Evolutionary conservation across 2,113 vertebrate genomes (phyloP).

Genomic region (Calonectris borealis): DNA sequence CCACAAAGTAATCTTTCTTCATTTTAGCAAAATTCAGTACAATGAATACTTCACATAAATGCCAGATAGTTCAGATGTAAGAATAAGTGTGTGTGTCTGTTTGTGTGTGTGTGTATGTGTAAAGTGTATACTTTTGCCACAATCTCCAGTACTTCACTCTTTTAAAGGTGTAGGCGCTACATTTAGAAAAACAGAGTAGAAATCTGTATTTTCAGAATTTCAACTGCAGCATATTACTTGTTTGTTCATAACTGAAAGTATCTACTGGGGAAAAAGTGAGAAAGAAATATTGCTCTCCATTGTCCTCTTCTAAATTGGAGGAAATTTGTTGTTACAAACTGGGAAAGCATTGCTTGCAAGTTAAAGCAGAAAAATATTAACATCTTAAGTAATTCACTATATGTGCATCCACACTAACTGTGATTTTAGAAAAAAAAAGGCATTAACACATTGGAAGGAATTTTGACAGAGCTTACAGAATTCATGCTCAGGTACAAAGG

Average conservation of each 20-base stretch:
- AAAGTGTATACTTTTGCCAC: neutral
- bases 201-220: neutral
- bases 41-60: neutral
- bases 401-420: neutral
- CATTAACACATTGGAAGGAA: neutral
- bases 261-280: neutral
- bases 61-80: neutral
- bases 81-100: neutral
- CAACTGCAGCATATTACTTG: neutral
- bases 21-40: neutral
- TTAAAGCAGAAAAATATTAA: neutral
- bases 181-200: neutral
- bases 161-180: neutral
- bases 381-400: neutral
- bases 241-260: neutral
- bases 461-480: neutral
- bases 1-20: neutral
- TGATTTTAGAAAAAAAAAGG: neutral
- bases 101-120: neutral
- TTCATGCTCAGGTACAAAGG: neutral
- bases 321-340: neutral
- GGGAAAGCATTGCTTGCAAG: neutral
- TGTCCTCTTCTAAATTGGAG: neutral
- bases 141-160: neutral
- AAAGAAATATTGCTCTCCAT: neutral